Evolutionary conservation across 2,797 vertebrate species (phyloP), one percentile per base, ranked within the genome.

Genomic region (Amniataba percoides): DNA sequence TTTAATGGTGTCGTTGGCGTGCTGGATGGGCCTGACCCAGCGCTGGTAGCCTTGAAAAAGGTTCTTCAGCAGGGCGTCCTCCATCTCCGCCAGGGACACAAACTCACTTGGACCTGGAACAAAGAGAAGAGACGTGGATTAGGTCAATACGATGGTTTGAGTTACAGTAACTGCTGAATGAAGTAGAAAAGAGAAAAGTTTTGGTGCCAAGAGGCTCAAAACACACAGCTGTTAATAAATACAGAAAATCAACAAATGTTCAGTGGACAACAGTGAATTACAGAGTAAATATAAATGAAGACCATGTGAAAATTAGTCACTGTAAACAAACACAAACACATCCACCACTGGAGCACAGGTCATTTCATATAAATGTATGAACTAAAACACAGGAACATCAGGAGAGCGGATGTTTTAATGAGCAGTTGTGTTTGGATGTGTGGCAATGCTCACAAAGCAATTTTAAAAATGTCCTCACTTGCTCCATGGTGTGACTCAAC

Each of bases 11-110:
- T 97, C 96, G 0, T 97, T 99, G 78, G 95, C 94, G 13, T 95
- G 95, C 80, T 95, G 93, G 34, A 98, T 97, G 0, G 98, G 98
- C 19, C 98, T 94, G 58, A 99, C 96, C 97, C 97, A 99, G 82
- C 97, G 97, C 94, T 99, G 97, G 88, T 99, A 99, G 3, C 95
- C 96, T 71, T 94, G 93, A 93, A 99, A 98, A 82, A 99, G 94
- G 74, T 96, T 96, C 85, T 86, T 96, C 57, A 99, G 93, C 63
- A 99, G 95, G 0, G 93, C 87, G 0, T 97, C 97, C 93, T 99
- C 97, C 75, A 95, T 96, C 86, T 97, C 96, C 0, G 96, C 97
- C 27, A 97, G 21, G 2, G 97, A 97, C 46, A 94, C 91, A 88
- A 95, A 94, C 69, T 92, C 93, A 67, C 55, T 87, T n/a, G 91